Conservation (phyloP, 2,113 vertebrate species). For the Lates calcarifer region DNA sequence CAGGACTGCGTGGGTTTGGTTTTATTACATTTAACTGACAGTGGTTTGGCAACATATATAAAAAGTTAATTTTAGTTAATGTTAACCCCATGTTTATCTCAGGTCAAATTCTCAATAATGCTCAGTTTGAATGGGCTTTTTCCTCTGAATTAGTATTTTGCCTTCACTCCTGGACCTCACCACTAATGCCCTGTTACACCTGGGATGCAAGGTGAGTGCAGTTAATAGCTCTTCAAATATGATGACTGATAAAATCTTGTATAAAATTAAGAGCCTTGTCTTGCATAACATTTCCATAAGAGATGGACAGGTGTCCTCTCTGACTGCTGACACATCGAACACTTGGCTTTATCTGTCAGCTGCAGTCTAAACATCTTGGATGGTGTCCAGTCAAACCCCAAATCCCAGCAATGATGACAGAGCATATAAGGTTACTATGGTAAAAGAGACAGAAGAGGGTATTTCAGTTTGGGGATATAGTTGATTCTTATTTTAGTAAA, state of each 20-base stretch:
- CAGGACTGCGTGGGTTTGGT: not conserved
- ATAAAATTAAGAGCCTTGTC: not conserved
- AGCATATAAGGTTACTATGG: not conserved
- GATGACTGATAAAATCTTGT: not conserved
- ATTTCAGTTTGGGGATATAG: not conserved
- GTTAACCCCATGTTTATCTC: too few relatives aligned
- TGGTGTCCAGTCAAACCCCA: not conserved
- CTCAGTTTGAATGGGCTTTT: not conserved
- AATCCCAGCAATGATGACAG: not conserved
- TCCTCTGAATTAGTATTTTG: not conserved
- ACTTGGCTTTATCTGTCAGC: not conserved
- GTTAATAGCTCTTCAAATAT: not conserved
- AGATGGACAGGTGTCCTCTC: not conserved
- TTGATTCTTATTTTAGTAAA: not conserved
- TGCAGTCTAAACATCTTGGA: not conserved
- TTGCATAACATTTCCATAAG: not conserved
- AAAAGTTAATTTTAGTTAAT: too few relatives aligned
- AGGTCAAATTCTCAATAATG: too few relatives aligned
- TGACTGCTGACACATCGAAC: not conserved
- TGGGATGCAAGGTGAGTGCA: not conserved
- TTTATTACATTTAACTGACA: not conserved
- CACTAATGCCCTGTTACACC: not conserved
- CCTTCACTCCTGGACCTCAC: not conserved
- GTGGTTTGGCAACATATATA: not conserved
- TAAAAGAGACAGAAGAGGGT: not conserved